Conservation (phyloP, 2,888 invertebrate genomes). For the Tineola bisselliella region DNA sequence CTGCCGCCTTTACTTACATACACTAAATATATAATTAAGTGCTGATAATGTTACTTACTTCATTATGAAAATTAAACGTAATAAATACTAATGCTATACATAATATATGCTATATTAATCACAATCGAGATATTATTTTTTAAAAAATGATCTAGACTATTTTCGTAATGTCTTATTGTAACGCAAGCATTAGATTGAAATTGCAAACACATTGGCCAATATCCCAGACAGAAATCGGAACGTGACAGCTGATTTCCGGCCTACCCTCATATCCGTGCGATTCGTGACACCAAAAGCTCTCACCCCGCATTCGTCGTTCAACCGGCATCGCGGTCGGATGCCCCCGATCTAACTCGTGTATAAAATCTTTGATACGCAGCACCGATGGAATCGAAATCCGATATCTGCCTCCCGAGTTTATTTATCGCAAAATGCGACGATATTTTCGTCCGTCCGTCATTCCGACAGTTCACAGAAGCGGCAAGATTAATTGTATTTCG, state of each 20-base stretch:
- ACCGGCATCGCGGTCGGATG: constrained; percentile 46
- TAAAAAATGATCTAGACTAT: background rate
- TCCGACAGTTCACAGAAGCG: constrained; percentile 65
- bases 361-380: constrained; percentile 63
- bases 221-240: constrained; percentile 48
- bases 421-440: constrained; percentile 66
- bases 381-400: constrained; percentile 66
- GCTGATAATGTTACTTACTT: too few species aligned
- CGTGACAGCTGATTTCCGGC: constrained; percentile 63
- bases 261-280: constrained; percentile 21
- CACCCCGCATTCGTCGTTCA: constrained; percentile 14
- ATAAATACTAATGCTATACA: too few species aligned
- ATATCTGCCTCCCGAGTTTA: constrained; percentile 59
- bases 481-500: constrained; percentile 68
- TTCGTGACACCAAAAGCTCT: background rate
- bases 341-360: constrained; percentile 42
- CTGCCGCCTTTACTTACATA: constrained; percentile 18
- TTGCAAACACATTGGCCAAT: constrained; percentile 50
- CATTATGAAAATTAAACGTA: too few species aligned
- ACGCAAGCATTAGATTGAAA: constrained; percentile 38
- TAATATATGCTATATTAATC: too few species aligned
- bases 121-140: too few species aligned
- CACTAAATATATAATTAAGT: constrained; percentile 13
- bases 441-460: constrained; percentile 58
- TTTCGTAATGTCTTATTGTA: background rate